These are phyloP conservation scores for Acrossocheilus wenchowensis DNA, from an alignment of 2,797 vertebrate species.

Conservation along the genomic window DNA sequence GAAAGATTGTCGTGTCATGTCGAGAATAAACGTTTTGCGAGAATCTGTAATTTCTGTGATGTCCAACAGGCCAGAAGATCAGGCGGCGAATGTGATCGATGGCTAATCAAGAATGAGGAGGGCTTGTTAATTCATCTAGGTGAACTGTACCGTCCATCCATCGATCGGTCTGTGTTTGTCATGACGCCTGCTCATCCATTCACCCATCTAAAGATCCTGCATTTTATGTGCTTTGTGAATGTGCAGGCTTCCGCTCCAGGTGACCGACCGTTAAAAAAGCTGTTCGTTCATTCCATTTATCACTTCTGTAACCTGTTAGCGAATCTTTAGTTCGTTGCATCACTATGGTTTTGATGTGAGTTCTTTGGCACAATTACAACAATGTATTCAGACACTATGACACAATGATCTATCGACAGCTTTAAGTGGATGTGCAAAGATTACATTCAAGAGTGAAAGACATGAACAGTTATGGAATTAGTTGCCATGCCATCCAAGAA, in stretches of 20 bases:
- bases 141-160: not conserved
- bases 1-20: slow-evolving; percentile 30
- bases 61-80: slow-evolving; percentile 25
- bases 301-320: slow-evolving; percentile 4
- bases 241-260: slow-evolving; percentile 7
- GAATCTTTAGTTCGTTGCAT: slow-evolving; percentile 17
- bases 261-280: not conserved
- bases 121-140: slow-evolving; percentile 24
- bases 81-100: not conserved
- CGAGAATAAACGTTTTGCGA: not conserved
- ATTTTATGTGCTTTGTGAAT: slow-evolving; percentile 26
- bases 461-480: slow-evolving; percentile 17
- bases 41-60: not conserved
- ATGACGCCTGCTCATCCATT: not conserved
- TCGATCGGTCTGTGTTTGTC: not conserved
- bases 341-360: slow-evolving; percentile 18
- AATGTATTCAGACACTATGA: slow-evolving; percentile 22
- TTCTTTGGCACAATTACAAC: slow-evolving; percentile 46
- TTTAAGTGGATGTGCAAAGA: slow-evolving; percentile 41
- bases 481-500: slow-evolving; percentile 17
- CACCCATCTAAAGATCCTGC: not conserved
- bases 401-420: slow-evolving; percentile 16
- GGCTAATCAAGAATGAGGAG: slow-evolving; percentile 20
- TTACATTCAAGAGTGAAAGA: slow-evolving; percentile 47
- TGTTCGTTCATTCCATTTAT: not conserved